Conservation (phyloP, 1,140 invertebrate genomes). For the Platorchestia sp. region DNA sequence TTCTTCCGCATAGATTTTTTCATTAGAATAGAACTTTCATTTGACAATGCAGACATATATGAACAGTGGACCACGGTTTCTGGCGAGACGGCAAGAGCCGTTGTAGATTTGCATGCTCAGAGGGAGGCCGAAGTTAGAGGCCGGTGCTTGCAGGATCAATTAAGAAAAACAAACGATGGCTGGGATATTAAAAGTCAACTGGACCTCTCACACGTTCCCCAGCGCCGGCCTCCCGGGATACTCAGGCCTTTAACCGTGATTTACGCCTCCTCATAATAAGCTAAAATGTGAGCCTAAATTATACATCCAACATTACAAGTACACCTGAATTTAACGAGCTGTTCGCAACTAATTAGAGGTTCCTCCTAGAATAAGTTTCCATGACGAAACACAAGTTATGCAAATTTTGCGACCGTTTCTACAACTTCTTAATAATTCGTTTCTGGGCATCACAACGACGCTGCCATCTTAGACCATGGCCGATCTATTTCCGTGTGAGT, state of each 20-base stretch:
- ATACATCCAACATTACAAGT: constrained; percentile 38
- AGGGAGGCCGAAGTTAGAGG: background rate
- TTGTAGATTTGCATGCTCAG: background rate
- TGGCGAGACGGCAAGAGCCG: background rate
- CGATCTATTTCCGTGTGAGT: constrained; percentile 32
- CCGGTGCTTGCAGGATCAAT: background rate
- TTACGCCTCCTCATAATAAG: background rate
- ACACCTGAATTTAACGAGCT: constrained; percentile 48
- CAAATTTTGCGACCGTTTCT: constrained; percentile 41
- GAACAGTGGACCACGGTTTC: background rate
- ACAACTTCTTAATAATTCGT: constrained; percentile 40
- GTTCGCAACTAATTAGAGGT: constrained; percentile 37
- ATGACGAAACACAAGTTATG: constrained; percentile 49
- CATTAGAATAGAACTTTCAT: no score
- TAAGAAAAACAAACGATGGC: constrained; percentile 28
- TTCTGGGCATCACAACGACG: background rate
- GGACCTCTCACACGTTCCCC: background rate
- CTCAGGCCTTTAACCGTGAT: background rate
- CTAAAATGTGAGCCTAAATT: background rate
- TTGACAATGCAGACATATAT: no score
- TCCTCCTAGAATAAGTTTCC: background rate
- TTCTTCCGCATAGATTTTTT: no score
- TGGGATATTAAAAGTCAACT: background rate
- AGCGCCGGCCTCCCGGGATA: background rate
- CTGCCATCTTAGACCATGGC: background rate